Percentiles rank a stretch among this genome's conserved stretches.
Evolutionary conservation across 35 echinoderm and acorn worm species (phyloP).

Genomic region (Anneissia japonica): DNA sequence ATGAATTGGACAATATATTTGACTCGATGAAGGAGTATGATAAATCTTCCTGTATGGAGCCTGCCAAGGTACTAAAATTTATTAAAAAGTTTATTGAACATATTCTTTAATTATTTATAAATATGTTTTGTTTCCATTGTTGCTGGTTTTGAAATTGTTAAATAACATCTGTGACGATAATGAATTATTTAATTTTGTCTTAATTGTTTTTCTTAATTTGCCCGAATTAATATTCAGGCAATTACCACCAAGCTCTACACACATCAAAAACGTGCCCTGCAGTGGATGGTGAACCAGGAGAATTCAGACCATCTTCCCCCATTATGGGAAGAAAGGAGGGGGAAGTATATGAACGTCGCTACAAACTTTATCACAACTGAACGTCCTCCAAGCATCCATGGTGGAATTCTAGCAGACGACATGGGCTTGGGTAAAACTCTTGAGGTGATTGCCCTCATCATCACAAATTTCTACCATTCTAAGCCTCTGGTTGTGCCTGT

Average conservation of each 20-base stretch:
- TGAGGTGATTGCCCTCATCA: conserved; percentile 55
- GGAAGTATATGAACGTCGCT: conserved; percentile 54
- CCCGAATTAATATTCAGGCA: conserved; percentile 15
- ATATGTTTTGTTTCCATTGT: neutral
- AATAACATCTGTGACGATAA: neutral
- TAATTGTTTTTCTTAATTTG: neutral
- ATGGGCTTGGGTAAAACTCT: conserved; percentile 88
- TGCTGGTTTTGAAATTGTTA: neutral
- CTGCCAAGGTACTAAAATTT: neutral
- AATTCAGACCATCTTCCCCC: conserved; percentile 53
- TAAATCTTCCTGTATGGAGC: conserved; percentile 26
- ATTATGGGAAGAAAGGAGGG: conserved; percentile 47
- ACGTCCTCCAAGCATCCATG: conserved; percentile 49
- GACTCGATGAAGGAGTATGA: conserved; percentile 34
- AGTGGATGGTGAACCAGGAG: conserved; percentile 72
- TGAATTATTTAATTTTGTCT: neutral
- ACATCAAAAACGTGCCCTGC: conserved; percentile 83
- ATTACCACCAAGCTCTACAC: conserved; percentile 56
- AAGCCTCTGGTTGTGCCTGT: conserved; percentile 16
- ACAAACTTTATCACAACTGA: conserved; percentile 65
- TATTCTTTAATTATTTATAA: no score
- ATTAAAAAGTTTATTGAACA: no score
- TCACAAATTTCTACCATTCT: conserved; percentile 9
- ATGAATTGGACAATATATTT: conserved; percentile 48
- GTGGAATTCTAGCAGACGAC: conserved; percentile 80